A percentile compares a stretch with the other conserved stretches of the same genome.
These are phyloP conservation scores for Eueides isabella DNA, from an alignment of 1,140 invertebrate species.

Conservation along the genomic window DNA sequence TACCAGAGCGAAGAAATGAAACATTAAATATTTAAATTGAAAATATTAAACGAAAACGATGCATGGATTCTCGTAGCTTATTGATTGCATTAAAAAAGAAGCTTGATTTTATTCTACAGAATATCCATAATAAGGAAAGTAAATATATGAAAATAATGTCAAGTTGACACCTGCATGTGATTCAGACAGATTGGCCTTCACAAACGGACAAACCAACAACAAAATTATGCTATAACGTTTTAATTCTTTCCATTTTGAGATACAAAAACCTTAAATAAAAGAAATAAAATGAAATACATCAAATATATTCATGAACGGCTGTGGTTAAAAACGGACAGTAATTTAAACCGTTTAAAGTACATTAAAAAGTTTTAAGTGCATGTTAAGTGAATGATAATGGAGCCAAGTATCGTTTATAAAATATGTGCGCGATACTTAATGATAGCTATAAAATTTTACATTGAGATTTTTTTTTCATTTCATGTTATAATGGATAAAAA, in stretches of 20 bases:
- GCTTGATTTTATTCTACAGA: too few relatives aligned
- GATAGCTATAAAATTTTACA: conserved; percentile 5
- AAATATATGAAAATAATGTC: too few relatives aligned
- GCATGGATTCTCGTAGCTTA: too few relatives aligned
- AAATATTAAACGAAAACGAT: too few relatives aligned
- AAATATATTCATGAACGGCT: background rate
- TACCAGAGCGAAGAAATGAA: background rate
- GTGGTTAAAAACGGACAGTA: conserved; percentile 20
- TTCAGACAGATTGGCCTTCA: too few relatives aligned
- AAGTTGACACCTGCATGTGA: too few relatives aligned
- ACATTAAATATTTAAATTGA: background rate
- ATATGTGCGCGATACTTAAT: conserved; percentile 21
- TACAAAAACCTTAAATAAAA: background rate
- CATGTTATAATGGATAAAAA: background rate
- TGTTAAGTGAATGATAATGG: conserved; percentile 35
- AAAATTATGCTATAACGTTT: too few relatives aligned
- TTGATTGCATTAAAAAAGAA: too few relatives aligned
- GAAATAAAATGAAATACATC: background rate
- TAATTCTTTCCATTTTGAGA: too few relatives aligned
- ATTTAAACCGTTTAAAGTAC: conserved; percentile 22
- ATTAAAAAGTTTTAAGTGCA: conserved; percentile 33
- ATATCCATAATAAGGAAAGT: too few relatives aligned
- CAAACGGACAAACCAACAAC: too few relatives aligned
- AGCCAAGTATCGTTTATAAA: conserved; percentile 22
- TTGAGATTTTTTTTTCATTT: background rate